Conservation (phyloP, 2,797 vertebrate genomes). For the Avahi laniger region DNA sequence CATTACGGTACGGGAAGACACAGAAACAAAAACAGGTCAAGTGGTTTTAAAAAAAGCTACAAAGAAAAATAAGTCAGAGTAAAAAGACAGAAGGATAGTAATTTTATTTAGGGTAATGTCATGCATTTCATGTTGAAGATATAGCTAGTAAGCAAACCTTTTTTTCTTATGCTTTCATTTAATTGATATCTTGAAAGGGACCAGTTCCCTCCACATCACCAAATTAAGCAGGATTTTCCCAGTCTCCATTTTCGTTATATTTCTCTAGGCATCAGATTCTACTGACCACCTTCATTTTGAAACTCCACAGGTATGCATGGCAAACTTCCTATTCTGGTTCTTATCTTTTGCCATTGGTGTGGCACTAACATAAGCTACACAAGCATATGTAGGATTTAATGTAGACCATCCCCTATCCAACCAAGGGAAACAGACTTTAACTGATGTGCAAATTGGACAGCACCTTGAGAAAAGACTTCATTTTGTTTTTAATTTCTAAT, state of each 20-base stretch:
- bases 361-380: background rate
- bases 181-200: background rate
- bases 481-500: background rate
- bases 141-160: background rate
- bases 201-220: background rate
- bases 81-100: background rate
- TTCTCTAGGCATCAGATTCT: background rate
- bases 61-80: slow-evolving; percentile 11
- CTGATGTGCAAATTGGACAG: background rate
- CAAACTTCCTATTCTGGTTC: background rate
- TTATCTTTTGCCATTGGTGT: background rate
- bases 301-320: background rate
- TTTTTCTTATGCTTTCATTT: background rate
- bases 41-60: background rate
- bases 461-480: background rate
- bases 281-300: background rate
- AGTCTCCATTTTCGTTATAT: background rate
- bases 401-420: background rate
- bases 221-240: background rate
- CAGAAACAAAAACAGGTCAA: background rate
- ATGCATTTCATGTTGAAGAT: background rate
- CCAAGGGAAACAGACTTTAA: background rate
- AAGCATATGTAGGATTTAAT: background rate
- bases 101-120: background rate
- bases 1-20: background rate